These are phyloP conservation scores for Thalpophila matura DNA, from an alignment of 2,888 invertebrate genomes.

Conservation along the genomic window DNA sequence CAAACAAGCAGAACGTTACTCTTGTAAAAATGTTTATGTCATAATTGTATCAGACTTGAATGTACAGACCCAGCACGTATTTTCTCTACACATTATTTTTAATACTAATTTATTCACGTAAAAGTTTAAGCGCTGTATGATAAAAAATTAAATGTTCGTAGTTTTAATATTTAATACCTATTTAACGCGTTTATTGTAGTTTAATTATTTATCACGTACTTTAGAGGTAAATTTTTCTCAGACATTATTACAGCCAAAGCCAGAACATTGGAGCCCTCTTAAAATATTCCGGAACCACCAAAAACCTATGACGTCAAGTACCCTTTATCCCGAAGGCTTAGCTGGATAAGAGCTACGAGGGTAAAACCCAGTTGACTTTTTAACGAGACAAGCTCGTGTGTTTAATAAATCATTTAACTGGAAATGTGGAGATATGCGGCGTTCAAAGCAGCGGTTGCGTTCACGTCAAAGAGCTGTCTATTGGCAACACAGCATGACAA, in stretches of 20 bases:
- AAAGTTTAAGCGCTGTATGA: too few relatives aligned
- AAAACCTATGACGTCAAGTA: constrained; percentile 58
- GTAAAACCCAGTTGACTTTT: constrained; percentile 53
- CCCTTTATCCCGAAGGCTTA: constrained; percentile 58
- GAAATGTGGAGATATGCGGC: constrained; percentile 52
- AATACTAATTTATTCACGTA: too few relatives aligned
- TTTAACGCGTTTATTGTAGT: too few relatives aligned
- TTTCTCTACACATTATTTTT: too few relatives aligned
- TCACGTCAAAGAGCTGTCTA: constrained; percentile 70
- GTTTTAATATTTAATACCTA: too few relatives aligned
- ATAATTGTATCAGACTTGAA: constrained; percentile 11
- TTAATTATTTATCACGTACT: too few relatives aligned
- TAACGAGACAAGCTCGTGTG: constrained; percentile 47
- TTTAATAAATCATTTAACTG: constrained; percentile 59
- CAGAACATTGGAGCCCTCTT: constrained; percentile 18
- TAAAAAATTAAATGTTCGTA: too few relatives aligned
- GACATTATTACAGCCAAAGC: constrained; percentile 3
- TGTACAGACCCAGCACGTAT: too few relatives aligned
- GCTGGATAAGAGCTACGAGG: constrained; percentile 48
- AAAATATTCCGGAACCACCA: constrained; percentile 50
- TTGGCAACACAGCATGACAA: constrained; percentile 72
- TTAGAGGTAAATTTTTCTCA: too few relatives aligned
- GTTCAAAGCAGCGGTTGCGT: constrained; percentile 61
- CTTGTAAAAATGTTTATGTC: constrained; percentile 13
- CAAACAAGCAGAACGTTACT: constrained; percentile 4